phyloP scores from a whole-genome alignment of 2,888 invertebrate species.

The Synanthedon andrenaeformis region DNA sequence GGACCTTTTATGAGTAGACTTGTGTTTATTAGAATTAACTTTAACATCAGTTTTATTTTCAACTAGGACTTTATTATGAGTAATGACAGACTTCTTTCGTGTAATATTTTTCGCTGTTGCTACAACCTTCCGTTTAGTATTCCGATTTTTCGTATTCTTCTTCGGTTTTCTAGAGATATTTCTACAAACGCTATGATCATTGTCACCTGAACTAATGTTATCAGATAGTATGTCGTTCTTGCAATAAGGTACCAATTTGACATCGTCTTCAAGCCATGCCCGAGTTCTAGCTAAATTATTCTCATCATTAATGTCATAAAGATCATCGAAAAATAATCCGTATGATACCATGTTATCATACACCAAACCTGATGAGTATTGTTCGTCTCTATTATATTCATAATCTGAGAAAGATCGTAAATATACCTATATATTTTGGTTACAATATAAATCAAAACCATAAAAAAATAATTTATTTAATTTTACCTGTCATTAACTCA shows the following conservation, averaged over 20 bases:
- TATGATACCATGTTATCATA: neutral
- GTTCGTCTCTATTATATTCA: neutral
- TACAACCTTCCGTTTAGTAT: neutral
- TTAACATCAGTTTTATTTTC: neutral
- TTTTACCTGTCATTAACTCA: conserved; percentile 7
- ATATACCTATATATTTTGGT: neutral
- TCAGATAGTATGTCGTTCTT: conserved; percentile 14
- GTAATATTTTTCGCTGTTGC: neutral
- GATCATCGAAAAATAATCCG: conserved; percentile 1
- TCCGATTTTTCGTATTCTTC: no score
- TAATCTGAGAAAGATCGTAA: neutral
- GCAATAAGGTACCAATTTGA: conserved; percentile 18
- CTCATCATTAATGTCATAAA: conserved; percentile 10
- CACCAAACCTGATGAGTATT: neutral
- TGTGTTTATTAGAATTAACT: conserved; percentile 1
- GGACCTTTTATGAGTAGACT: conserved; percentile 15
- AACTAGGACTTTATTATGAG: neutral
- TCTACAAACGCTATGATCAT: conserved; percentile 3
- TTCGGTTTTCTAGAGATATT: neutral
- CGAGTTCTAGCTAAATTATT: conserved; percentile 28
- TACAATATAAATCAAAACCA: no score
- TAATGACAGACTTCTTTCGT: neutral
- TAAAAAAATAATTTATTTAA: neutral
- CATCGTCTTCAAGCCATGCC: conserved; percentile 33
- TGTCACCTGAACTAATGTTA: conserved; percentile 8